phyloP scores from a whole-genome alignment of 2,797 vertebrate genomes.

The Sorex maritimensis region DNA sequence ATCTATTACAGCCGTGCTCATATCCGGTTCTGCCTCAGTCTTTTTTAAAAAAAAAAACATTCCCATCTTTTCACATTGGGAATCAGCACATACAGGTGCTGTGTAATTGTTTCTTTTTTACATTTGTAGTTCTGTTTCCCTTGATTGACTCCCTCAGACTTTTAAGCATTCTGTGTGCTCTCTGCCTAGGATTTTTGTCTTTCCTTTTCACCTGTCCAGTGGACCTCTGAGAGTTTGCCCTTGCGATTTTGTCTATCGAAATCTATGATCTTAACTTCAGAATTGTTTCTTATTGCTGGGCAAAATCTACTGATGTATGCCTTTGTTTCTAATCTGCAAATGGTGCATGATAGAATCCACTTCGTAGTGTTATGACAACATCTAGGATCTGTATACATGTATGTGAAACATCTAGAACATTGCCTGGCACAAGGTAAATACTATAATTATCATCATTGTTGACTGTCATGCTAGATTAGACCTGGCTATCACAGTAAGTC shows the following conservation, averaged over 20 bases:
- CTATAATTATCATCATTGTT: not conserved
- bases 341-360: not conserved
- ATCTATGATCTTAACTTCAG: not conserved
- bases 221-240: slow-evolving; percentile 18
- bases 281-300: slow-evolving; percentile 23
- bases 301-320: slow-evolving; percentile 4
- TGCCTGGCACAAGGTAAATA: not conserved
- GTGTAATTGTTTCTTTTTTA: not conserved
- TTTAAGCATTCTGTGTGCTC: not conserved
- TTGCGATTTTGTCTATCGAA: slow-evolving; percentile 10
- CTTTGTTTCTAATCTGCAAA: slow-evolving; percentile 62
- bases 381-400: slow-evolving; percentile 40
- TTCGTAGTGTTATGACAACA: not conserved
- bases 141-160: not conserved
- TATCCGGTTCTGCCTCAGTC: not conserved
- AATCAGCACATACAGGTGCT: not conserved
- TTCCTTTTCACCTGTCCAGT: not conserved
- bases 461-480: slow-evolving; percentile 34
- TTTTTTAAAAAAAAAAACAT: not conserved
- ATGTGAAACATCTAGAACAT: slow-evolving; percentile 50
- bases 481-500: slow-evolving; percentile 20
- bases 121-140: not conserved
- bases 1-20: not conserved
- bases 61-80: slow-evolving; percentile 29
- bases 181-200: not conserved